Evolutionary conservation across 1,140 invertebrate genomes (phyloP), one percentile per base, ranked within the genome.

Genomic region (Drosophila hydei): DNA sequence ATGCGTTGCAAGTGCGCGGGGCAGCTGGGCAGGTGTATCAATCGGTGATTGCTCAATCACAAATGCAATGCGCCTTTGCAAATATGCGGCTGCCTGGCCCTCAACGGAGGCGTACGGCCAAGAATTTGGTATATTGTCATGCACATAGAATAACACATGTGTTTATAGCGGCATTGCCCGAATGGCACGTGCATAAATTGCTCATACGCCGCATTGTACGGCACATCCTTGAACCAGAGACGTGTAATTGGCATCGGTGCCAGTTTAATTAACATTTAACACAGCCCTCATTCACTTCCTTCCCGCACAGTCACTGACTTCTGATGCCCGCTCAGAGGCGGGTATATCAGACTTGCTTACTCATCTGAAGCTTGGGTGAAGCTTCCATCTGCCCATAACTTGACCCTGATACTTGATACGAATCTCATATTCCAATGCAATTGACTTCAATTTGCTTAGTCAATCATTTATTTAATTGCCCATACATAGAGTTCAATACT

Each of bases 1-100:
- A 81, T 69, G 56, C 63, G 54, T 23, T 38, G 12, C 18, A 25
- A n/a, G 27, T 12, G 9, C 27, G 42, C 36, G 58, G 51, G n/a
- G 27, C 51, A 40, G 50, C 40, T 59, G n/a, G 30, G 52, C 67
- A 85, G 81, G 80, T 87, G 70, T 67, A 71, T 64, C 54, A 48
- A 56, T 18, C 36, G 6, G 12, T 33, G 51, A 38, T 11, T 18
- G 19, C 33, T 38, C 52, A 16, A 69, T 52, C 79, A 74, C 65
- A 68, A 77, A 77, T 50, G 38, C 61, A 54, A 5, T 75, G 58
- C 56, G 62, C 56, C 56, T 67, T 45, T 30, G 19, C 54, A 72
- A 43, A 50, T 58, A 65, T 73, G 56, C 14, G 9, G 12, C 21
- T 62, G 36, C 9, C 8, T 16, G 30, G 9, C 30, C 21, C 21